Conservation (phyloP, 2,797 vertebrate genomes). For the Epinephelus malabaricus region DNA sequence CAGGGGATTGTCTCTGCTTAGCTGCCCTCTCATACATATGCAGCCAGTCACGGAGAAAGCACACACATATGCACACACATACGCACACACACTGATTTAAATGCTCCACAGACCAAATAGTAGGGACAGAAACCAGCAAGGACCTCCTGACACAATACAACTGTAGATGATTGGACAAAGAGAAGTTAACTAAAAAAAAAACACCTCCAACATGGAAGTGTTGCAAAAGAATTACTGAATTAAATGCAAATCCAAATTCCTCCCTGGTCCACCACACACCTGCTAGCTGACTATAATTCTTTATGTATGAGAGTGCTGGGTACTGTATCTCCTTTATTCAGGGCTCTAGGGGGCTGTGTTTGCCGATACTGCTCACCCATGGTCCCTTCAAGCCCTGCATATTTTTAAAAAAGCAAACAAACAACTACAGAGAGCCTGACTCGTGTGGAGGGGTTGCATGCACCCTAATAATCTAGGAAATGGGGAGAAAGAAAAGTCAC, state of each 20-base stretch:
- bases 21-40: constrained; percentile 58
- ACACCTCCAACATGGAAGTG: neutral
- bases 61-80: neutral
- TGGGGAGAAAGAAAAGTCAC: neutral
- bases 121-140: neutral
- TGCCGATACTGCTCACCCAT: constrained; percentile 5
- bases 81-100: constrained; percentile 27
- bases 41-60: constrained; percentile 29
- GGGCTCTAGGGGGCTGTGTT: constrained; percentile 2
- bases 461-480: constrained; percentile 5
- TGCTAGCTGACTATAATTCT: constrained; percentile 36
- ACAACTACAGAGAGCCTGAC: constrained; percentile 8
- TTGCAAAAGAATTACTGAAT: neutral
- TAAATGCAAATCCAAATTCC: constrained; percentile 42
- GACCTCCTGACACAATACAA: constrained; percentile 14
- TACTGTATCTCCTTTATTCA: constrained; percentile 30
- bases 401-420: constrained; percentile 27
- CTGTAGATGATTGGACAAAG: constrained; percentile 15
- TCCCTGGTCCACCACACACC: constrained; percentile 3
- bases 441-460: constrained; percentile 1
- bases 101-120: constrained; percentile 2
- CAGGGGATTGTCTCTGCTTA: constrained; percentile 29
- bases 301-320: constrained; percentile 49
- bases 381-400: constrained; percentile 19
- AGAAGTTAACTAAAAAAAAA: constrained; percentile 6